Evolutionary conservation across 2,888 invertebrate species (phyloP), one percentile per base, ranked within the genome.

Genomic region (Thecophora atra): DNA sequence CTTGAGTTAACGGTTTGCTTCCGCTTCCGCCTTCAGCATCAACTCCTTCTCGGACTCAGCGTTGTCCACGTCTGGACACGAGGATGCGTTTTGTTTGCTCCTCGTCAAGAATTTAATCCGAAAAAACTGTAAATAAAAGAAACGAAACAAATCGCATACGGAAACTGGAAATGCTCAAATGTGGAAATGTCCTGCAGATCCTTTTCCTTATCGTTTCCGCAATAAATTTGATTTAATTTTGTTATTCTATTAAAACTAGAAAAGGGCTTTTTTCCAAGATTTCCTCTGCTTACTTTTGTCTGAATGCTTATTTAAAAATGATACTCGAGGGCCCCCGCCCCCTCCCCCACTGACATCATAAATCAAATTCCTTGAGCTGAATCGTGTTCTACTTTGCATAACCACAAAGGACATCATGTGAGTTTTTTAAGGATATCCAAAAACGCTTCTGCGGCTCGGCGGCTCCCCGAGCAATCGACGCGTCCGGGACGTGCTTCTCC

Each of bases 171-270:
- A 69, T 69, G 60, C n/a, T n/a, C 26, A 58, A 44, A 56, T 52
- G 30, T 8, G 28, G 13, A 54, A 67, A 28, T 2, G 19, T 30
- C 58, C 56, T 42, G 75, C 72, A 78, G 77, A 79, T 81, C 75
- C 76, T 76, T 75, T 72, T 76, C 76, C 78, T 83, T 85, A 86
- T 86, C 85, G 83, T 82, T 85, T 86, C 84, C 84, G 84, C 82
- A 83, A 85, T 86, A 85, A 85, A 85, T 85, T 83, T 83, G 78
- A 81, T 83, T 82, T 81, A 74, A 76, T 77, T 82, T 81, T 81
- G 82, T 83, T 79, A 85, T 85, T 84, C 84, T 83, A 83, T 84
- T 82, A 83, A 81, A 83, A 83, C 75, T 75, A 73, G 73, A 75
- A 77, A 76, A 74, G 73, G 68, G 73, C 73, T 74, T 75, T 71